A percentile compares a stretch with the other conserved stretches of the same genome.
phyloP scores from a whole-genome alignment of 2,797 vertebrate genomes.

The Numenius phaeopus region DNA sequence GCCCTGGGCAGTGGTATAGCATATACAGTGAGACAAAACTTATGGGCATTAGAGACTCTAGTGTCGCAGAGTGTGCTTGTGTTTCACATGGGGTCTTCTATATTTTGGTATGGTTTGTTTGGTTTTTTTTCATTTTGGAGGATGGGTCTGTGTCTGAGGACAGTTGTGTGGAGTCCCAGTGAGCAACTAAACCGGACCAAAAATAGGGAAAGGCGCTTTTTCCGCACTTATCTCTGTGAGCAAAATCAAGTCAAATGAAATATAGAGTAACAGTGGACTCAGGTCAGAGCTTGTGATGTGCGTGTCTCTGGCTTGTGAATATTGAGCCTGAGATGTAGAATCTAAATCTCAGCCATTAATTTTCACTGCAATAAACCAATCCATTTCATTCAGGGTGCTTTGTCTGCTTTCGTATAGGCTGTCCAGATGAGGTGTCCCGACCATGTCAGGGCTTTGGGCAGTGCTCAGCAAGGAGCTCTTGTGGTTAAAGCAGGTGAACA shows the following conservation, averaged over 20 bases:
- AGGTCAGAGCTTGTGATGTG: not conserved
- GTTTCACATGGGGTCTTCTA: not conserved
- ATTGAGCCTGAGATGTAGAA: not conserved
- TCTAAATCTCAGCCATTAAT: not conserved
- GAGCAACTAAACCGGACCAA: not conserved
- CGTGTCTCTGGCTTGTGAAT: not conserved
- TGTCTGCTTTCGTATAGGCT: not conserved
- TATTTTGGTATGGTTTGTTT: not conserved
- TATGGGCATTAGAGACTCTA: not conserved
- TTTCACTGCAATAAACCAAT: not conserved
- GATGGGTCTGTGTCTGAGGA: not conserved
- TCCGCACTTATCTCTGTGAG: rapidly evolving
- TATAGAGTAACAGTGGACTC: rapidly evolving
- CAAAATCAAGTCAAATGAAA: not conserved
- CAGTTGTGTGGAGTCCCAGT: not conserved
- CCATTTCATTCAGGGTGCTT: not conserved
- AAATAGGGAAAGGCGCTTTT: not conserved
- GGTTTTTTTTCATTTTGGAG: not conserved
- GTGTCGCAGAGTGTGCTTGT: not conserved
- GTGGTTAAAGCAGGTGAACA: not conserved
- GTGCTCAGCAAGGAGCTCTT: not conserved
- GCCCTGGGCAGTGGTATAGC: not conserved
- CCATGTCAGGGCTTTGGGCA: rapidly evolving
- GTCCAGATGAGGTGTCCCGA: not conserved
- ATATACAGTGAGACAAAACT: rapidly evolving